Evolutionary conservation across 2,888 invertebrate species (phyloP).

Genomic region (Meganola albula): DNA sequence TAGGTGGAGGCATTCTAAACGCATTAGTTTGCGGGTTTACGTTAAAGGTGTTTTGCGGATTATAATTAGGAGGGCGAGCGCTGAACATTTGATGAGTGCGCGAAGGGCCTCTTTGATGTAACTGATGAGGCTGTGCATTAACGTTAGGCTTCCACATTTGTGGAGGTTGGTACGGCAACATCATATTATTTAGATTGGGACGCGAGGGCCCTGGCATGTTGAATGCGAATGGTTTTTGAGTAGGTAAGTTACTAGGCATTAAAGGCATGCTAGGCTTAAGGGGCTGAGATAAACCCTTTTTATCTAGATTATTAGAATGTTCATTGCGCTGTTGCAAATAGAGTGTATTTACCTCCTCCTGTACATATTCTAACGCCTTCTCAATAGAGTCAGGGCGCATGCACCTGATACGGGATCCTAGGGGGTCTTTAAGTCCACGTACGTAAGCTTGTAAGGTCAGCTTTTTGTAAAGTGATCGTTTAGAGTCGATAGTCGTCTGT

Average conservation of each 20-base stretch:
- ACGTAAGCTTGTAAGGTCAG: conserved; percentile 23
- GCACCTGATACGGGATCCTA: conserved; percentile 27
- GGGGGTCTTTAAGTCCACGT: conserved; percentile 20
- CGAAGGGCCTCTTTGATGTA: conserved; percentile 7
- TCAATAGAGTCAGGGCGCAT: conserved; percentile 26
- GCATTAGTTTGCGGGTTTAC: conserved; percentile 7
- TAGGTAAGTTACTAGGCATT: neutral
- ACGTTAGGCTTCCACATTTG: conserved; percentile 6
- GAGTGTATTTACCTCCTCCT: conserved; percentile 22
- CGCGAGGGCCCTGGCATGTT: conserved; percentile 5
- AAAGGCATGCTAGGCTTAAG: neutral
- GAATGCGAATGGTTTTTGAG: neutral
- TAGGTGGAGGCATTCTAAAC: conserved; percentile 6
- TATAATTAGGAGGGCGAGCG: conserved; percentile 15
- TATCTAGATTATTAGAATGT: neutral
- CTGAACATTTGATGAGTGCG: conserved; percentile 21
- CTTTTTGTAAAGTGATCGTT: conserved; percentile 21
- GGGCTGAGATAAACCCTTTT: neutral
- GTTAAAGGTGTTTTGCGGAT: too few species aligned
- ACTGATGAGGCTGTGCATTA: neutral
- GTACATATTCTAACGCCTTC: conserved; percentile 24
- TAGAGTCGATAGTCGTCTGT: conserved; percentile 15
- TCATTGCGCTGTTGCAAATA: conserved; percentile 21
- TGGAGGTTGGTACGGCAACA: conserved; percentile 1
- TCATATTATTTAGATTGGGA: neutral